Evolutionary conservation across 2,797 vertebrate genomes (phyloP).

Genomic region (Cynodonichthys magdalenae): DNA sequence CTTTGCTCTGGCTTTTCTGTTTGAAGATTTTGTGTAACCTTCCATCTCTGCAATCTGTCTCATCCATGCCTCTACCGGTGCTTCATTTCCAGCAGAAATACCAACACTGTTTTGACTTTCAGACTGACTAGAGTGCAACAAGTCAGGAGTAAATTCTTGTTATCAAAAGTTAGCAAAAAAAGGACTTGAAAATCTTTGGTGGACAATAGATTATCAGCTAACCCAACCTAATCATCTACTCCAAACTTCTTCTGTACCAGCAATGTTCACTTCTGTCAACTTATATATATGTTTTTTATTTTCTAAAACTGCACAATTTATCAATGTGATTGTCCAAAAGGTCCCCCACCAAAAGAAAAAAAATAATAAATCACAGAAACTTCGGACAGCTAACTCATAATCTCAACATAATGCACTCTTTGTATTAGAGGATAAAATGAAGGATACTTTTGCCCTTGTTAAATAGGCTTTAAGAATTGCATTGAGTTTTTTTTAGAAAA

Average conservation of each 20-base stretch:
- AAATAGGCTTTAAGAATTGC: constrained; percentile 4
- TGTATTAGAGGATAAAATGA: constrained; percentile 7
- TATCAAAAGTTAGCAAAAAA: background rate
- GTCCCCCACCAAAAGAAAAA: no score
- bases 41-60: background rate
- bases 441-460: background rate
- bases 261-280: no score
- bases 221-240: background rate
- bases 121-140: background rate
- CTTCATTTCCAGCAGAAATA: background rate
- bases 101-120: background rate
- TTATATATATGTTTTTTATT: no score
- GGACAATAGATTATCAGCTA: no score
- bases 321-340: background rate
- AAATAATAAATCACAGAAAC: no score
- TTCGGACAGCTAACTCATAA: background rate
- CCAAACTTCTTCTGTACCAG: background rate
- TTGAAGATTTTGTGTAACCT: background rate
- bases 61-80: background rate
- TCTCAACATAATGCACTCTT: background rate
- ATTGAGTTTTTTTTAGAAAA: background rate
- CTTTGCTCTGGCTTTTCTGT: no score
- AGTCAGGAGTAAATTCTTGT: background rate
- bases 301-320: background rate
- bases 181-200: no score